These are phyloP conservation scores for Pseudomyrmex pallidus DNA, from an alignment of 1,140 invertebrate genomes.

Conservation along the genomic window DNA sequence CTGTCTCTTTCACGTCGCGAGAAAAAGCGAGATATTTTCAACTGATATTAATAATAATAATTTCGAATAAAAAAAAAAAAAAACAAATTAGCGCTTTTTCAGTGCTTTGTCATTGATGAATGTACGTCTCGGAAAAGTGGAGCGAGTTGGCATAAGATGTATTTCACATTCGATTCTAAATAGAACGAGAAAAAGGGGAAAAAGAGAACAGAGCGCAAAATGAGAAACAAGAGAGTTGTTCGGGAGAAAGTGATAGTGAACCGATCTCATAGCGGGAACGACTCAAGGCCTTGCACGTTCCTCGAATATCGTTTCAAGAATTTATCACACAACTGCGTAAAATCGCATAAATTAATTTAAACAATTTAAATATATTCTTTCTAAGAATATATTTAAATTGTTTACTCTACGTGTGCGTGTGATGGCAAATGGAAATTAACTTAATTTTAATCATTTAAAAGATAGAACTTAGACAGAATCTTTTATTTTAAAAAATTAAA, in stretches of 20 bases:
- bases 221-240: conserved; percentile 22
- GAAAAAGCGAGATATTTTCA: conserved; percentile 14
- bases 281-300: conserved; percentile 52
- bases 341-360: conserved; percentile 5
- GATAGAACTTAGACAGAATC: background rate
- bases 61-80: background rate
- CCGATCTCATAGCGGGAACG: conserved; percentile 17
- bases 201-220: conserved; percentile 24
- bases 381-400: background rate
- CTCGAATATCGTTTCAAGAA: conserved; percentile 18
- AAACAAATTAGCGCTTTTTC: background rate
- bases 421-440: background rate
- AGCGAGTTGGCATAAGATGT: background rate
- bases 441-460: conserved; percentile 12
- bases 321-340: background rate
- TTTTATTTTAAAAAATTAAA: no score
- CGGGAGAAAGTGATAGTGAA: conserved; percentile 54
- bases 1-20: conserved; percentile 5
- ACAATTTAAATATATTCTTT: no score
- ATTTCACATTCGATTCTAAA: background rate
- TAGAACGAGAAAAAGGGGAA: background rate
- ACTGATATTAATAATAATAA: background rate
- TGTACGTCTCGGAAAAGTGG: background rate
- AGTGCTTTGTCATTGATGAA: background rate
- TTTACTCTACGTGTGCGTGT: background rate